phyloP scores from a whole-genome alignment of 2,113 vertebrate species.

The Riparia riparia region DNA sequence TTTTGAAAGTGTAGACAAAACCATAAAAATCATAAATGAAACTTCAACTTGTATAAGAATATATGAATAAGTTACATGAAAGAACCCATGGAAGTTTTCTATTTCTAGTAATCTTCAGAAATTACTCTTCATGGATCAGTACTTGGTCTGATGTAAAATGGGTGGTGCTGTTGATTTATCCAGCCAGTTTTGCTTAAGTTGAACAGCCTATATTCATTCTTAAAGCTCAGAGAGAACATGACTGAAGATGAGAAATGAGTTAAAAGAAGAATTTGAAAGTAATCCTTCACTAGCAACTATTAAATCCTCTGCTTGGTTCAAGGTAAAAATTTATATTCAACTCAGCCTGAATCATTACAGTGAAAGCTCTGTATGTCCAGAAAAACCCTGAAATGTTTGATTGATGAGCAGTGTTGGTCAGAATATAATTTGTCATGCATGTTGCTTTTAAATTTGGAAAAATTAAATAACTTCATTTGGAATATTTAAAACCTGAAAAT shows the following conservation, averaged over 20 bases:
- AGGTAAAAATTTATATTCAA: neutral
- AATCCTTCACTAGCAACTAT: neutral
- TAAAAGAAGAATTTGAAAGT: neutral
- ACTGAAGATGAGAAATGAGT: neutral
- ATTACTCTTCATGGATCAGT: conserved; percentile 22
- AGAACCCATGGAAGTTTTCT: neutral
- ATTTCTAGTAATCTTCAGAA: conserved; percentile 47
- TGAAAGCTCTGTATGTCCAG: neutral
- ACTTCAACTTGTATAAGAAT: neutral
- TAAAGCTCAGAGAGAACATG: neutral
- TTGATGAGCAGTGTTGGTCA: neutral
- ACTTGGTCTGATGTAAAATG: conserved; percentile 24
- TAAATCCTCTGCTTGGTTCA: neutral
- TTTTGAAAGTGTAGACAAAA: neutral
- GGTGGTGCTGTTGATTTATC: conserved; percentile 34
- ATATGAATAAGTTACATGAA: neutral
- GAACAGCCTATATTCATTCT: neutral
- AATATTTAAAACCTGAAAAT: conserved; percentile 1
- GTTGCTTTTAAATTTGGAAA: neutral
- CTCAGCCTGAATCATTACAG: neutral
- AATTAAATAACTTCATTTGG: neutral
- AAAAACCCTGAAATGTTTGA: neutral
- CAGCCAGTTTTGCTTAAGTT: neutral
- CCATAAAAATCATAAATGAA: conserved; percentile 4
- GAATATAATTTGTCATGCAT: neutral